Evolutionary conservation across 2,113 vertebrate genomes (phyloP).

Genomic region (Cynoglossus semilaevis): DNA sequence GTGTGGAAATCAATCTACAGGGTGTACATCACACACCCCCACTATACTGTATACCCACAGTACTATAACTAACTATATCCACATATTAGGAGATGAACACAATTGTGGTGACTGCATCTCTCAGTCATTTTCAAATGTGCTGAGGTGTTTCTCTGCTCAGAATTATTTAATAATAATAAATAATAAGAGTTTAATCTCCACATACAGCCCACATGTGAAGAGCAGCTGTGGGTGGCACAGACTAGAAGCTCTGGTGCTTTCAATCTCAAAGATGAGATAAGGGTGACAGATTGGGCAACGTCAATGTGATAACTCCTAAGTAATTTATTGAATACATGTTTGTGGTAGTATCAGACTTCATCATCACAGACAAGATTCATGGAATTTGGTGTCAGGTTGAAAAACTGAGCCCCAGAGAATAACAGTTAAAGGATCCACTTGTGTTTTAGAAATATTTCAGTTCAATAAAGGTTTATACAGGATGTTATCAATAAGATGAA

Average conservation of each 20-base stretch:
- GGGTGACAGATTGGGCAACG: background rate
- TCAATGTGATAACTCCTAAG: background rate
- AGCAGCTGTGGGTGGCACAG: slow-evolving; percentile 27
- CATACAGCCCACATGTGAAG: slow-evolving; percentile 15
- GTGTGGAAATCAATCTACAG: slow-evolving; percentile 7
- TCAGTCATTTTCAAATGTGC: slow-evolving; percentile 28
- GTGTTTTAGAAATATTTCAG: too few relatives aligned
- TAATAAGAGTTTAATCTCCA: slow-evolving; percentile 32
- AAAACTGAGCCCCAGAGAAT: too few relatives aligned
- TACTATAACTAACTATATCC: slow-evolving; percentile 7
- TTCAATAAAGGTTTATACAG: too few relatives aligned
- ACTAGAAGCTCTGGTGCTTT: slow-evolving; percentile 2
- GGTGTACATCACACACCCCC: slow-evolving; percentile 8
- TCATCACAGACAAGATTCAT: background rate
- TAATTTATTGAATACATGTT: background rate
- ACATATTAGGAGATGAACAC: slow-evolving; percentile 16
- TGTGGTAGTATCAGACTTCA: background rate
- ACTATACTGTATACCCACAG: background rate
- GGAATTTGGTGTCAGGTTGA: background rate
- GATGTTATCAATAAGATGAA: too few relatives aligned
- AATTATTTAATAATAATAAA: too few relatives aligned
- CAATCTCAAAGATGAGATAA: slow-evolving; percentile 3
- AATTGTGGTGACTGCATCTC: slow-evolving; percentile 11
- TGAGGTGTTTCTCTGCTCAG: slow-evolving; percentile 7
- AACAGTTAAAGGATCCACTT: too few relatives aligned